Conservation (phyloP, 1,140 invertebrate species). For the Tribolium madens region DNA sequence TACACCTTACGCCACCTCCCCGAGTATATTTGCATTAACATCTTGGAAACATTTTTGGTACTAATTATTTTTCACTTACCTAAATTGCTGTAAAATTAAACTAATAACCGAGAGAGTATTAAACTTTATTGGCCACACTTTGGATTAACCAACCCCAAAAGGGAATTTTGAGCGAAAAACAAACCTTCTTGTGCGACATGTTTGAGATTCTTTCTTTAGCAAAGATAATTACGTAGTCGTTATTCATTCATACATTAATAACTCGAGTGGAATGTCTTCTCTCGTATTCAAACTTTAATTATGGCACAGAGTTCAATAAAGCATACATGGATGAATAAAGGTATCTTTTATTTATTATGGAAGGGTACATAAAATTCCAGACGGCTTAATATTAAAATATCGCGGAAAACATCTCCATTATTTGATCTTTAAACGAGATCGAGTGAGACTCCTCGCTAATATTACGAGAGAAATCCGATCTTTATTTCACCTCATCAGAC, state of each 20-base stretch:
- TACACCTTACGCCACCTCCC: conserved; percentile 38
- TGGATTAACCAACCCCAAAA: not conserved
- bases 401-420: conserved; percentile 50
- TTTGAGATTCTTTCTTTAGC: conserved; percentile 1
- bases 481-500: conserved; percentile 36
- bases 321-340: conserved; percentile 54
- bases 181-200: conserved; percentile 5
- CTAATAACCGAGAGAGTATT: conserved; percentile 42
- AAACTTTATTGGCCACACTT: conserved; percentile 25
- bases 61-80: conserved; percentile 45
- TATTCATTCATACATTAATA: conserved; percentile 47
- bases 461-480: conserved; percentile 22
- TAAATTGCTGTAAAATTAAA: conserved; percentile 44
- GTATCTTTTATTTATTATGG: conserved; percentile 50
- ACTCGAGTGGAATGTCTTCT: conserved; percentile 37
- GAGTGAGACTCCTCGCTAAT: not conserved
- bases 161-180: not conserved
- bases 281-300: conserved; percentile 49
- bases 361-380: conserved; percentile 50
- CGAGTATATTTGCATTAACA: conserved; percentile 44
- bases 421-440: conserved; percentile 43
- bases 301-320: conserved; percentile 49
- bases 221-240: conserved; percentile 42
- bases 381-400: conserved; percentile 54
- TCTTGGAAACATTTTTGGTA: conserved; percentile 44